Conservation (phyloP, 1,140 invertebrate species). For the Pararge aegeria region DNA sequence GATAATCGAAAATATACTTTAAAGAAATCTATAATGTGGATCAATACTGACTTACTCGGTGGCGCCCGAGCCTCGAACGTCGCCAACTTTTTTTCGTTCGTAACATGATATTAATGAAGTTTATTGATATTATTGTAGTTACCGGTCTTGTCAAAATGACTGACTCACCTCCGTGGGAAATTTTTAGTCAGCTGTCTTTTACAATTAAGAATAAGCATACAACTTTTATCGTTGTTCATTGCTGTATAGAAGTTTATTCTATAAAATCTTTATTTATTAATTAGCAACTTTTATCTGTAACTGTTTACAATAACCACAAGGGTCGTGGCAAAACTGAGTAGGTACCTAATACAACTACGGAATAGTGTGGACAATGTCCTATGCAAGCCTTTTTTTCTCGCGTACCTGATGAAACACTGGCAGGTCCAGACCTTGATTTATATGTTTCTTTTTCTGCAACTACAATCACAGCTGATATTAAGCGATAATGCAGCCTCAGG, state of each 20-base stretch:
- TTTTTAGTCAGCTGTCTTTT: slow-evolving; percentile 10
- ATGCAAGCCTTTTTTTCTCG: too few species aligned
- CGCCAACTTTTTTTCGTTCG: slow-evolving; percentile 20
- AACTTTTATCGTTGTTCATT: neutral
- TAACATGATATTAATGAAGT: slow-evolving; percentile 49
- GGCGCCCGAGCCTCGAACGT: neutral
- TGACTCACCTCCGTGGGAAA: slow-evolving; percentile 35
- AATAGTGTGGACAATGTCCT: too few species aligned
- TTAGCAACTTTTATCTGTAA: too few species aligned
- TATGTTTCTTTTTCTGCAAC: too few species aligned
- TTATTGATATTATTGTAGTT: slow-evolving; percentile 55
- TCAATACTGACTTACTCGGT: neutral
- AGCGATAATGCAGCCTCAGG: too few species aligned
- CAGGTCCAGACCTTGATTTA: too few species aligned
- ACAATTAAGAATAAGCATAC: neutral
- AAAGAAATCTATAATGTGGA: slow-evolving; percentile 5
- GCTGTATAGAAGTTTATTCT: neutral
- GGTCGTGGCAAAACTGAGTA: too few species aligned
- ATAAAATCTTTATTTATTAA: too few species aligned
- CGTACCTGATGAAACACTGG: too few species aligned
- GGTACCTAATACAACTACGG: too few species aligned
- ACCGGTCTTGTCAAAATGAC: slow-evolving; percentile 31
- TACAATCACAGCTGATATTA: too few species aligned
- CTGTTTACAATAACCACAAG: too few species aligned
- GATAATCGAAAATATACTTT: neutral